phyloP scores from a whole-genome alignment of 1,140 invertebrate species.

The Tetramorium alpestre region DNA sequence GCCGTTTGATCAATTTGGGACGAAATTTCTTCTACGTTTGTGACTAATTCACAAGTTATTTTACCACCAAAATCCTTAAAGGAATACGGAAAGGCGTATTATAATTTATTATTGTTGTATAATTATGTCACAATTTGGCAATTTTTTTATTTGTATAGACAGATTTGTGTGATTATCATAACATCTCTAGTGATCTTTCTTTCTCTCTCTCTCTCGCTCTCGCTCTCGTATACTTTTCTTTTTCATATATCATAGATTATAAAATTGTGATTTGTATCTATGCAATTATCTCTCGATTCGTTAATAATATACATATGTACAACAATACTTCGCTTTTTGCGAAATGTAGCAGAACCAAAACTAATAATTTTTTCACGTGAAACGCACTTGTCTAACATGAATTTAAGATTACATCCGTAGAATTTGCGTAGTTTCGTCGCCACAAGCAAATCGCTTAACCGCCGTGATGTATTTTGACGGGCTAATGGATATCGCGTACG shows the following conservation, averaged over 20 bases:
- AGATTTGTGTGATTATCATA: not conserved
- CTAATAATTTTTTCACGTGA: not conserved
- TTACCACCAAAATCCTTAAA: not conserved
- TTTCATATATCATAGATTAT: not conserved
- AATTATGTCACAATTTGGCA: not conserved
- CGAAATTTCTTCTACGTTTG: constrained; percentile 25
- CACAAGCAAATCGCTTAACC: constrained; percentile 68
- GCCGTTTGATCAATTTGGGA: constrained; percentile 40
- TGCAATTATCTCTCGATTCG: not conserved
- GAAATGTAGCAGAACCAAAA: not conserved
- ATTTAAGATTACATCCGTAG: constrained; percentile 36
- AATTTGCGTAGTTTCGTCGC: constrained; percentile 59
- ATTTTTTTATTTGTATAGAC: not conserved
- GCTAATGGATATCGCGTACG: constrained; percentile 76
- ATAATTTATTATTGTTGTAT: not conserved
- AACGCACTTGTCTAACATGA: not conserved
- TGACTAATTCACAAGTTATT: constrained; percentile 31
- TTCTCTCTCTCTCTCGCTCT: not conserved
- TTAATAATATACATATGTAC: not conserved
- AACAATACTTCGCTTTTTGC: not conserved
- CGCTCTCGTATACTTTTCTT: not conserved
- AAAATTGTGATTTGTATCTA: not conserved
- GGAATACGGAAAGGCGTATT: not conserved
- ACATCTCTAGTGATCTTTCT: not conserved
- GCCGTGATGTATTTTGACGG: constrained; percentile 75